Base-by-base conservation (phyloP, 2,113 vertebrate genomes). In the Enhydra lutris region DNA sequence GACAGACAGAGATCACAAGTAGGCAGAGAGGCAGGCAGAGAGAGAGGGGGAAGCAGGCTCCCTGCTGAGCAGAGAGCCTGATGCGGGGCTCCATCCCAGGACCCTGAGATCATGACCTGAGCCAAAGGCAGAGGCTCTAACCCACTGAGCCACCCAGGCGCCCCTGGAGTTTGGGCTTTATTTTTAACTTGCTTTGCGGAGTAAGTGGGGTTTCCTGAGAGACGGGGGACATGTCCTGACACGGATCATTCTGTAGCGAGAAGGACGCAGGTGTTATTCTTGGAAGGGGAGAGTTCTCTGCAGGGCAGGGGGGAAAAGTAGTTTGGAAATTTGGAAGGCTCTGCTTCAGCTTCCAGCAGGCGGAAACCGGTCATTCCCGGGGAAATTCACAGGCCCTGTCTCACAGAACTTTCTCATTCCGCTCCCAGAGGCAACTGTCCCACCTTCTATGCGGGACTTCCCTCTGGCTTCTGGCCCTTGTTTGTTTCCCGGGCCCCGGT, bases 401-500 rank as follows among this genome's bases (percentile, higher is more conserved):
- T 92, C 95, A 76, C 92, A 95, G 91, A 79, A 36, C 87, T 74
- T 18, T 29, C 76, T 79, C 52, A 9, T 94, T 88, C 1, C 0
- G 9, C 92, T 92, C 92, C 91, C 90, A 69, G 94, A 61, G n/a
- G 80, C 29, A 4, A 52, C 52, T 24, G 0, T 91, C 87, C 73
- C 91, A 39, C 92, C 24, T 1, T 57, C 88, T 45, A 2, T 4
- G 63, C 4, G 0, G 93, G 89, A 91, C 96, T 95, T 96, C 85
- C 96, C 95, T 96, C 96, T 97, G 96, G 97, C 96, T 67, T 26
- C n/a, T 0, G 61, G 95, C 96, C 91, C 61, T 74, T 89, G 89
- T 97, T 97, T 96, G 97, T 96, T 85, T 96, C 39, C 11, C 2
- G 20, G 86, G n/a, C 95, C 61, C 89, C 76, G 79, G 76, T 6